These are phyloP conservation scores for Chalcis sispes DNA, from an alignment of 2,888 invertebrate genomes.

Conservation along the genomic window DNA sequence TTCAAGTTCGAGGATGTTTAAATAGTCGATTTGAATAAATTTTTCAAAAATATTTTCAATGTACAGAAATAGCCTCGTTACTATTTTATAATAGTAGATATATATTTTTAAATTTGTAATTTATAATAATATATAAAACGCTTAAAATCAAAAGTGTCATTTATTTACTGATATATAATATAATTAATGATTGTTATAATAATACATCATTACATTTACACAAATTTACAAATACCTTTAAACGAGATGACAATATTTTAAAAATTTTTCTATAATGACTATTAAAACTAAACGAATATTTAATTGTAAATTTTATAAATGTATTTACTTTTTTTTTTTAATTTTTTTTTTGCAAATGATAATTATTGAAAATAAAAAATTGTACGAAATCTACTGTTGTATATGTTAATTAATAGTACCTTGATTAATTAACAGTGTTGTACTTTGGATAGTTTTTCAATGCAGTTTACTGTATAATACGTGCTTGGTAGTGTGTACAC, in stretches of 20 bases:
- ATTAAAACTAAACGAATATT: slow-evolving; percentile 31
- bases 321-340: slow-evolving; percentile 10
- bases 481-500: slow-evolving; percentile 32
- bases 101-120: neutral
- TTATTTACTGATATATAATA: slow-evolving; percentile 53
- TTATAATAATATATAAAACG: neutral
- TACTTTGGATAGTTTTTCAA: slow-evolving; percentile 47
- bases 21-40: too few relatives aligned
- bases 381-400: slow-evolving; percentile 26
- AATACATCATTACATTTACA: slow-evolving; percentile 72
- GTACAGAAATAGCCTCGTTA: neutral
- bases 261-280: slow-evolving; percentile 15
- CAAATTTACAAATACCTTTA: slow-evolving; percentile 70
- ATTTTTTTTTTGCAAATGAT: neutral
- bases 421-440: slow-evolving; percentile 47
- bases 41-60: too few relatives aligned
- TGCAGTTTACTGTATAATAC: slow-evolving; percentile 33
- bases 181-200: slow-evolving; percentile 61
- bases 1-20: neutral
- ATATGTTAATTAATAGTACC: slow-evolving; percentile 28
- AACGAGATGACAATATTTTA: slow-evolving; percentile 55
- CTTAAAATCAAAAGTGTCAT: slow-evolving; percentile 54
- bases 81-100: neutral
- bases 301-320: slow-evolving; percentile 35
- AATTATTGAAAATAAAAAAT: slow-evolving; percentile 8